Base-by-base conservation (phyloP, 2,113 vertebrate species). In the Gnathonemus echidnorhynchus region DNA sequence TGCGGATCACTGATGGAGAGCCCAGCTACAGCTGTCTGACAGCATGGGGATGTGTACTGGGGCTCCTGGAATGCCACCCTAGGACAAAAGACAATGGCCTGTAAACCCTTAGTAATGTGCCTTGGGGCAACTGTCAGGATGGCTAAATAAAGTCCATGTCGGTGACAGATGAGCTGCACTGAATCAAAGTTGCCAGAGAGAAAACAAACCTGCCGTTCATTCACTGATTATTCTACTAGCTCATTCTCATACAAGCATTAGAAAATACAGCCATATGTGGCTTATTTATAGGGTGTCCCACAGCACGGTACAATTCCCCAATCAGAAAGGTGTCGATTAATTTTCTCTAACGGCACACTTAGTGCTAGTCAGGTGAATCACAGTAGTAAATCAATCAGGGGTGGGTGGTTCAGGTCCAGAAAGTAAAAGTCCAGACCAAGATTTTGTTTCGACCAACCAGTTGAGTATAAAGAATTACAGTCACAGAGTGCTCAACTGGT, bases 1-100 rank as follows among this genome's bases (percentile, higher is more conserved):
- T 93, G 93, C 35, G 93, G 93, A 46, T 49, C 66, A 35, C 88
- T 91, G 92, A 90, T 92, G 93, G 5, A 21, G 66, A 92, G 93
- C 91, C 90, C 70, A 48, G 46, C 86, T 49, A 58, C 74, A 85
- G 62, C 91, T 90, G 91, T 88, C 85, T 50, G 70, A 15, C n/a
- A 80, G 24, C 86, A 91, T 91, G 89, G 89, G 88, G 86, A 93
- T 87, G 90, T 91, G n/a, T 42, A 27, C 74, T 80, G 74, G 74
- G 74, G 86, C 45, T 90, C 49, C 4, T 62, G 66, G 77, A 91
- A 89, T 89, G 87, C 31, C 90, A 89, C 91, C 91, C n/a, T 56
- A n/a, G 17, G 88, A 27, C 87, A 80, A 70, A 31, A 84, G 92
- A 90, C 58, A 48, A 35, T 87, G 27, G 53, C 89, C 53, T 89